Percentiles rank a stretch among this genome's conserved stretches.
Evolutionary conservation across 2,888 invertebrate genomes (phyloP).

Genomic region (Crepidodera aurea): DNA sequence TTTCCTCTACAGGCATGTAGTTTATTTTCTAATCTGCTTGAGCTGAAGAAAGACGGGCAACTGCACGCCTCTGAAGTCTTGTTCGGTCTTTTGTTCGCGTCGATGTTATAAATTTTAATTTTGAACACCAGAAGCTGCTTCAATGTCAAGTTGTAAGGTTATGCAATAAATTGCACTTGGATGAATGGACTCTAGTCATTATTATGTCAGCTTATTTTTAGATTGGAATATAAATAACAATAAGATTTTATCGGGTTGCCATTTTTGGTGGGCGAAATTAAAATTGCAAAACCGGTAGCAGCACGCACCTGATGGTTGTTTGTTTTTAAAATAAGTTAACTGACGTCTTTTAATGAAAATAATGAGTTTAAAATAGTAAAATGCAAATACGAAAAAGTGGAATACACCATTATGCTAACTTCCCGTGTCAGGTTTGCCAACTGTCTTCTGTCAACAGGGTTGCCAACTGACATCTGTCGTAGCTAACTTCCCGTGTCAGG

Average conservation of each 20-base stretch:
- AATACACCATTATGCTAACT: too few relatives aligned
- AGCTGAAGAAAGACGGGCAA: background rate
- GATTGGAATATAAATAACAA: conserved; percentile 29
- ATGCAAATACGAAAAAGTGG: too few relatives aligned
- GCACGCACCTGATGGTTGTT: background rate
- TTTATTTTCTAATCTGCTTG: background rate
- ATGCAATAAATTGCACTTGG: conserved; percentile 30
- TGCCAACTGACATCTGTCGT: too few relatives aligned
- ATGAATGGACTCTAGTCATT: conserved; percentile 29
- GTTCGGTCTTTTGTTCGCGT: conserved; percentile 19
- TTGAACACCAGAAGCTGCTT: conserved; percentile 29
- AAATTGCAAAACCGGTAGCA: conserved; percentile 5
- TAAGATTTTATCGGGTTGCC: conserved; percentile 19
- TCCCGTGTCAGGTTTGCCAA: too few relatives aligned
- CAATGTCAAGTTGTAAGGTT: conserved; percentile 32
- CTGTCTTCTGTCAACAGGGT: too few relatives aligned
- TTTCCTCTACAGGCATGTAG: background rate
- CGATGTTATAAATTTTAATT: conserved; percentile 30
- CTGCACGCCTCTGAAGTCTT: conserved; percentile 17
- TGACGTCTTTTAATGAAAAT: too few relatives aligned
- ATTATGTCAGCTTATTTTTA: conserved; percentile 32
- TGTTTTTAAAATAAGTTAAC: background rate
- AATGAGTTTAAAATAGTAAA: background rate
- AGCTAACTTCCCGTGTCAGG: too few relatives aligned
- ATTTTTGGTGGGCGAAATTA: conserved; percentile 9